Percentiles rank a stretch among this genome's conserved stretches.
Evolutionary conservation across 2,113 vertebrate genomes (phyloP).

Genomic region (Okapia johnstoni): DNA sequence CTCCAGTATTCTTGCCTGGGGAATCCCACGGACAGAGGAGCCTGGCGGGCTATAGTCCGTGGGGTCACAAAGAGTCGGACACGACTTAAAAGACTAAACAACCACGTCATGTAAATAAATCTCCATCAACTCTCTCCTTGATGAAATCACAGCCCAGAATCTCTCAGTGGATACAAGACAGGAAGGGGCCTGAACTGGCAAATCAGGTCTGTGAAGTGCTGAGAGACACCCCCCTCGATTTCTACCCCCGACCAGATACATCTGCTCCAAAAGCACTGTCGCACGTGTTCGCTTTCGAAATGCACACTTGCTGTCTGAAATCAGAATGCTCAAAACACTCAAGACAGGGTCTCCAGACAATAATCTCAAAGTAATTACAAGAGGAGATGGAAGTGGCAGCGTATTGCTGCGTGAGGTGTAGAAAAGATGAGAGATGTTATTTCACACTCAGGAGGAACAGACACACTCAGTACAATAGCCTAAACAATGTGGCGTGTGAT

Average conservation of each 20-base stretch:
- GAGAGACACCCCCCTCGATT: background rate
- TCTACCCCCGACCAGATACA: accelerated
- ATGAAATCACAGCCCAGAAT: constrained; percentile 18
- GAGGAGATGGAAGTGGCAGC: accelerated
- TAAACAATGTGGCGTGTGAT: accelerated
- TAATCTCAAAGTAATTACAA: background rate
- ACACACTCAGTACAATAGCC: accelerated
- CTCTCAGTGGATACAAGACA: background rate
- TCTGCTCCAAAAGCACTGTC: background rate
- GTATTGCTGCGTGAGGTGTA: accelerated
- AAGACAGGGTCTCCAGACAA: background rate
- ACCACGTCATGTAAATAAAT: background rate
- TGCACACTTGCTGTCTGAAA: background rate
- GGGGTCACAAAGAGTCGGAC: background rate
- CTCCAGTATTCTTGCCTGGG: background rate
- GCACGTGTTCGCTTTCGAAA: background rate
- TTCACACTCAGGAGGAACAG: background rate
- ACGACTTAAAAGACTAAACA: background rate
- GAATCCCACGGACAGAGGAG: background rate
- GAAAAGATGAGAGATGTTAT: background rate
- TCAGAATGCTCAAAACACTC: background rate
- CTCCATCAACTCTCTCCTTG: constrained; percentile 49
- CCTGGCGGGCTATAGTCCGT: background rate
- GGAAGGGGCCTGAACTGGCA: background rate
- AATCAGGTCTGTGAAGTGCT: background rate